Evolutionary conservation across 2,113 vertebrate genomes (phyloP).

Genomic region (Xenopus borealis): DNA sequence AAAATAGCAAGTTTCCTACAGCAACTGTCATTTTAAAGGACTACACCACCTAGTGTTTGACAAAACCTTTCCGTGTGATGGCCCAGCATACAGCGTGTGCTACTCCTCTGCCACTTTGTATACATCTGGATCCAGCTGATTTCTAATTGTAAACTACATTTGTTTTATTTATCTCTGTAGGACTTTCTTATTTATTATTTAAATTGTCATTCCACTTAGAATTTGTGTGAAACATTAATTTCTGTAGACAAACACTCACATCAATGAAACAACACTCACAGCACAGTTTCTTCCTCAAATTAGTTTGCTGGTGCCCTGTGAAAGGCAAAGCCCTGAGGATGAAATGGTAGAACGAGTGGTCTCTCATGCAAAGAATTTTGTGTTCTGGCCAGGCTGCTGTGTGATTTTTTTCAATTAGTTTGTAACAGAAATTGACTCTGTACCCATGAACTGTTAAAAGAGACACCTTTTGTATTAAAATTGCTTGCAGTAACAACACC

Average conservation of each 20-base stretch:
- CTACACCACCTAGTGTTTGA: conserved; percentile 42
- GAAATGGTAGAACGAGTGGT: conserved; percentile 46
- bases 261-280: conserved; percentile 67
- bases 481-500: conserved; percentile 91
- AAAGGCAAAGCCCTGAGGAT: background rate
- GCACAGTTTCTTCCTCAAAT: conserved; percentile 68
- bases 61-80: conserved; percentile 44
- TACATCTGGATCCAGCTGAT: conserved; percentile 15
- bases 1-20: conserved; percentile 51
- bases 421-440: conserved; percentile 69
- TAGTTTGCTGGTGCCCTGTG: conserved; percentile 59
- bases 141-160: conserved; percentile 45
- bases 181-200: conserved; percentile 68
- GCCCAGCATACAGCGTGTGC: conserved; percentile 45
- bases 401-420: conserved; percentile 83
- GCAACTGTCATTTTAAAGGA: conserved; percentile 53
- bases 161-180: conserved; percentile 56
- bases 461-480: conserved; percentile 98
- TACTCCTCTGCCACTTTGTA: conserved; percentile 37
- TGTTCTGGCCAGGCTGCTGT: conserved; percentile 76
- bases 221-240: conserved; percentile 55
- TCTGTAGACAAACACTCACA: conserved; percentile 56
- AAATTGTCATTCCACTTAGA: conserved; percentile 64
- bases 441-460: conserved; percentile 85
- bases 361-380: conserved; percentile 56